Percentiles rank a stretch among this genome's conserved stretches.
Evolutionary conservation across 2,113 vertebrate genomes (phyloP).

Genomic region (Grammatotria lemairii): DNA sequence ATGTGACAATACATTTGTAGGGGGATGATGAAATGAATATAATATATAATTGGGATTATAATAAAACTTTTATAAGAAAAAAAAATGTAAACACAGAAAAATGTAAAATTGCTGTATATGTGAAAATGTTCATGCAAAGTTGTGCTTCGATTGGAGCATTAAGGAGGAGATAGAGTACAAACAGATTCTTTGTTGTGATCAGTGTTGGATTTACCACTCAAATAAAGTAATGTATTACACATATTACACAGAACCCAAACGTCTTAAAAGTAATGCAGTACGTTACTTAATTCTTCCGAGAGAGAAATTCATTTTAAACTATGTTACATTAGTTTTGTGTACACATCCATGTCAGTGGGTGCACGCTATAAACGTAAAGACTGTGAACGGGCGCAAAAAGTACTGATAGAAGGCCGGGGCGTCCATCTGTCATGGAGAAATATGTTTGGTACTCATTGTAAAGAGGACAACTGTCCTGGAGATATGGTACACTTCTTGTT

Average conservation of each 20-base stretch:
- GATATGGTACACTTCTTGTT: not conserved
- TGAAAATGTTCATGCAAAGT: not conserved
- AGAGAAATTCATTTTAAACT: not conserved
- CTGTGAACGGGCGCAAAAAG: accelerated
- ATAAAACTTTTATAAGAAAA: not conserved
- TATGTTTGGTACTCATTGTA: not conserved
- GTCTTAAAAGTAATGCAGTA: not conserved
- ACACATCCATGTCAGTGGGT: not conserved
- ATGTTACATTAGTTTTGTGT: not conserved
- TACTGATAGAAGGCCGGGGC: not conserved
- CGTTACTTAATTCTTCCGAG: accelerated
- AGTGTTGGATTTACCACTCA: not conserved
- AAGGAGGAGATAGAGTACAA: not conserved
- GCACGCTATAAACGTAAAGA: not conserved
- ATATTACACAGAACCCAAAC: not conserved
- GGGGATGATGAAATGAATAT: not conserved
- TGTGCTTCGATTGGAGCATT: accelerated
- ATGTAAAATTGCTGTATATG: not conserved
- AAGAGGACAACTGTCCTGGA: not conserved
- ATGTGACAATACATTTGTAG: not conserved
- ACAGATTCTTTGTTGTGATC: not conserved
- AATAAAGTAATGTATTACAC: not conserved
- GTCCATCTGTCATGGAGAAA: not conserved
- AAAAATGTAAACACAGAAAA: not conserved
- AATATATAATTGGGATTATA: accelerated